These are phyloP conservation scores for Pitta sordida DNA, from an alignment of 2,113 vertebrate species.

Conservation along the genomic window DNA sequence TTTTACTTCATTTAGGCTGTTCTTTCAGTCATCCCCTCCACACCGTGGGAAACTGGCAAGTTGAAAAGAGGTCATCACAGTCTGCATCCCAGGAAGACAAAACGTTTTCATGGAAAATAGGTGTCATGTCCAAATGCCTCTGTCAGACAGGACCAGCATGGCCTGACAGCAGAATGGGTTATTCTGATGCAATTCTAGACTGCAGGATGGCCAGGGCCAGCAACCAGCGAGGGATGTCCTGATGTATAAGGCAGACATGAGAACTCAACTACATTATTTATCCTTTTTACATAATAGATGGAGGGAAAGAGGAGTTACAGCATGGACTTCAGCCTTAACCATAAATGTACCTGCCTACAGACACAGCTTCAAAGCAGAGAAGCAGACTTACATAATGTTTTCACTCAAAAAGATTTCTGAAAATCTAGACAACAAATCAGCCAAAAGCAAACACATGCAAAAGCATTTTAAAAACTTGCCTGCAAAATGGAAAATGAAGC, in stretches of 20 bases:
- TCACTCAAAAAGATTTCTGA: background rate
- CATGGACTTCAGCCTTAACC: background rate
- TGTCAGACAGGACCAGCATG: background rate
- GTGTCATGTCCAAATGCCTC: background rate
- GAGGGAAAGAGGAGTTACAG: background rate
- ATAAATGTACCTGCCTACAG: background rate
- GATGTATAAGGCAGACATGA: background rate
- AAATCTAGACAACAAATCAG: constrained; percentile 7
- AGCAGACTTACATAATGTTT: background rate
- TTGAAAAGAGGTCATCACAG: background rate
- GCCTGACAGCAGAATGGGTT: background rate
- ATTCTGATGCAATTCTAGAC: background rate
- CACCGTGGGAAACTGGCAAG: background rate
- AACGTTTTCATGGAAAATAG: background rate
- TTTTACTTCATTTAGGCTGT: background rate
- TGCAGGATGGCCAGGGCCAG: background rate
- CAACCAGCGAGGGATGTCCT: background rate
- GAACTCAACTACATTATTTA: background rate
- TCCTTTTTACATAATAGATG: background rate
- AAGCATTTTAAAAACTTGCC: constrained; percentile 1
- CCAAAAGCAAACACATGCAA: constrained; percentile 11
- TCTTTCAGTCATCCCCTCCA: background rate
- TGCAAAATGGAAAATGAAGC: background rate
- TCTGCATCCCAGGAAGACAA: background rate
- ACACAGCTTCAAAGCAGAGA: background rate